phyloP scores from a whole-genome alignment of 1,140 invertebrate genomes.

The Bombus pascuorum region DNA sequence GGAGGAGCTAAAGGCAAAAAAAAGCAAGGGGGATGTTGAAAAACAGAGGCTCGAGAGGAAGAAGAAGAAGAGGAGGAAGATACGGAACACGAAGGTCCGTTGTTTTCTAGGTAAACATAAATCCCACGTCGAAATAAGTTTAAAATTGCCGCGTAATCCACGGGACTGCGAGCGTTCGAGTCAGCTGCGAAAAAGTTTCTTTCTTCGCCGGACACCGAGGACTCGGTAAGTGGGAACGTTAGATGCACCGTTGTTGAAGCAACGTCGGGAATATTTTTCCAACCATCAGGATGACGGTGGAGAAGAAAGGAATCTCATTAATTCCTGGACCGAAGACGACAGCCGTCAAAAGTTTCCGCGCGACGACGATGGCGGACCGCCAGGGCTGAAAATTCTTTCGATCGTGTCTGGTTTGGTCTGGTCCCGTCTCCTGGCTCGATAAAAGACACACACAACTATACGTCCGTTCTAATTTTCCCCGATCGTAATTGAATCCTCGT shows the following conservation, averaged over 20 bases:
- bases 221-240: slow-evolving; percentile 6
- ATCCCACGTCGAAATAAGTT: slow-evolving; percentile 68
- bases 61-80: not conserved
- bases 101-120: slow-evolving; percentile 62
- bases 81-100: slow-evolving; percentile 24
- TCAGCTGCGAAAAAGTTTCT: slow-evolving; percentile 22
- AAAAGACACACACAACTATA: not conserved
- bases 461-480: slow-evolving; percentile 20
- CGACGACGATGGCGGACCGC: slow-evolving; percentile 16
- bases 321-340: slow-evolving; percentile 64
- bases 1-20: too few species aligned
- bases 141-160: slow-evolving; percentile 69
- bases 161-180: slow-evolving; percentile 9
- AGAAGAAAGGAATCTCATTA: slow-evolving; percentile 78
- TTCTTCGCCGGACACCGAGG: slow-evolving; percentile 16
- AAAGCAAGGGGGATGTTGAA: not conserved
- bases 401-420: slow-evolving; percentile 50
- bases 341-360: slow-evolving; percentile 75
- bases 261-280: slow-evolving; percentile 70
- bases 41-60: not conserved
- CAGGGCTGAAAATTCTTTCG: slow-evolving; percentile 44
- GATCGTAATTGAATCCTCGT: slow-evolving; percentile 30
- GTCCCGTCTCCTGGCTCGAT: not conserved
- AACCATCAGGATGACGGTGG: slow-evolving; percentile 50
- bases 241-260: slow-evolving; percentile 33